phyloP scores from a whole-genome alignment of 64 coral and sea anemone species.

The Montipora capricornis region DNA sequence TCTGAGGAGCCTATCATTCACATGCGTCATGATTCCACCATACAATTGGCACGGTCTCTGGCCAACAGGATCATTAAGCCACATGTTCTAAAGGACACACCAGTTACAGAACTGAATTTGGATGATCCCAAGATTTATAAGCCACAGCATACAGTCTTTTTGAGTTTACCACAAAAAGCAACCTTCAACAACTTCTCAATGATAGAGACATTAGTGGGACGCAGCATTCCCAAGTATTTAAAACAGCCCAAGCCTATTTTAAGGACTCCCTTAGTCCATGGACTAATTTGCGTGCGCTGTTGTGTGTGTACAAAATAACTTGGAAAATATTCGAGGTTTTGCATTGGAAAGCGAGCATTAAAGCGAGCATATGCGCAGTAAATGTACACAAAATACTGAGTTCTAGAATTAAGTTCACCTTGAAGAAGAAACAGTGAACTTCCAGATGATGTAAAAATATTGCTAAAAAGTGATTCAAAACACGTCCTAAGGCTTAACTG shows the following conservation, averaged over 20 bases:
- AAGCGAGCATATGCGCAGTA: too few relatives aligned
- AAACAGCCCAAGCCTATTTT: neutral
- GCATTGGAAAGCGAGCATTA: too few relatives aligned
- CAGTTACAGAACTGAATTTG: slow-evolving; percentile 36
- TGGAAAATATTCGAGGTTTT: too few relatives aligned
- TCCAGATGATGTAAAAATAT: too few relatives aligned
- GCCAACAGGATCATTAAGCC: slow-evolving; percentile 19
- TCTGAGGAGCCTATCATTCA: slow-evolving; percentile 29
- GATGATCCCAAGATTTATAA: slow-evolving; percentile 63
- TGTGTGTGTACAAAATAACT: too few relatives aligned
- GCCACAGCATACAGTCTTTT: slow-evolving; percentile 15
- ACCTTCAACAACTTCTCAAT: slow-evolving; percentile 66
- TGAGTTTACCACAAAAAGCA: slow-evolving; percentile 51
- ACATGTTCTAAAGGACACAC: slow-evolving; percentile 22
- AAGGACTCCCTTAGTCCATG: slow-evolving; percentile 2
- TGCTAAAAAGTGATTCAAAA: too few relatives aligned
- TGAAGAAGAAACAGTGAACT: too few relatives aligned
- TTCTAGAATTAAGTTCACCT: too few relatives aligned
- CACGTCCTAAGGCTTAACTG: too few relatives aligned
- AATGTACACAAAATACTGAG: too few relatives aligned
- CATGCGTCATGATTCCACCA: slow-evolving; percentile 27
- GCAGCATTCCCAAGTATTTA: slow-evolving; percentile 11
- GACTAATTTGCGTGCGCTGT: too few relatives aligned
- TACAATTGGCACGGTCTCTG: neutral
- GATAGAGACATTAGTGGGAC: slow-evolving; percentile 51